Evolutionary conservation across 2,888 invertebrate genomes (phyloP), one percentile per base, ranked within the genome.

Genomic region (Athrips mouffetella): DNA sequence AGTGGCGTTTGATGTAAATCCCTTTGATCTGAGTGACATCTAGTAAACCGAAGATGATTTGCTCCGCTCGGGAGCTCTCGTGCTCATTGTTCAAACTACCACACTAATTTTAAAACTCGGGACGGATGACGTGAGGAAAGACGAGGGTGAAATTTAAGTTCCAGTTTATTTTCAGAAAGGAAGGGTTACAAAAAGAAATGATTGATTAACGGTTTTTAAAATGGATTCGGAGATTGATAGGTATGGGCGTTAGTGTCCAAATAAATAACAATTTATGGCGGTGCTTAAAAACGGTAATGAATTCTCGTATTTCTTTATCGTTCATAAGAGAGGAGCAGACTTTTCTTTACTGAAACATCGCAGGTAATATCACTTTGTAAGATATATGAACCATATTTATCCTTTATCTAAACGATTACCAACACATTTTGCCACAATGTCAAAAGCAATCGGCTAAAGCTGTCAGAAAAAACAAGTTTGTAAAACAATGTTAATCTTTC

Each of bases 1-100:
- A 67, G 62, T 65, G 53, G 54, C 70, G 77, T 86, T 83, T 85
- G 82, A 85, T 78, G 78, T 81, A 59, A 71, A 63, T 61, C 60
- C 63, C 84, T 87, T 86, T 87, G 86, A 87, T 83, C 73, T 79
- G 68, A 71, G 73, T 78, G 81, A 80, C 80, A 78, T 78, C 76
- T 64, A 65, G 80, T 85, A 86, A 79, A 80, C 85, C 76, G 72
- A 71, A 65, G 69, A 80, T 81, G 84, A 81, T 81, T 80, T 70
- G 77, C 63, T 61, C 65, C 73, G 67, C 62, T 70, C 58, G 73
- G 77, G 62, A 64, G 76, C 79, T 72, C 76, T 21, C 20, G 30
- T 20, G 10, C 29, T 5, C 29, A 44, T 65, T 67, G 47, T 31
- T 40, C 13, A 21, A 37, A 39, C 20, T 15, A 16, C 29, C 11